Percentiles rank a stretch among this genome's conserved stretches.
These are phyloP conservation scores for Thalpophila matura DNA, from an alignment of 2,888 invertebrate genomes.

Conservation along the genomic window DNA sequence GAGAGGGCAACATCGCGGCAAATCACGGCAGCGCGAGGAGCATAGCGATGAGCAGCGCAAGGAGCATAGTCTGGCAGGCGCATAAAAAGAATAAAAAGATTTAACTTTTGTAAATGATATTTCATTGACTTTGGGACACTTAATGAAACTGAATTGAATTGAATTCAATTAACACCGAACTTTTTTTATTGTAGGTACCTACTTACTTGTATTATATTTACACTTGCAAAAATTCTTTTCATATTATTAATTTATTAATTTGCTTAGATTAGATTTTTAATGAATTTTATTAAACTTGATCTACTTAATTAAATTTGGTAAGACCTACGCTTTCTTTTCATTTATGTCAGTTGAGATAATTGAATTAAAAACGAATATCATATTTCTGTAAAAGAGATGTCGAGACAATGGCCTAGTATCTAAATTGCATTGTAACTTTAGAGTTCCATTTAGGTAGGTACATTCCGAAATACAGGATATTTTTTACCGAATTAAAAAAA, in stretches of 20 bases:
- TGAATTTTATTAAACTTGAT: neutral
- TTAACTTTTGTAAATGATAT: slow-evolving; percentile 13
- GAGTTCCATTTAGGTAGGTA: no score
- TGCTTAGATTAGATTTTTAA: neutral
- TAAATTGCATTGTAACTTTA: no score
- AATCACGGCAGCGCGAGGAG: no score
- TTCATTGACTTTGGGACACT: neutral
- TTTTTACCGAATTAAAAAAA: no score
- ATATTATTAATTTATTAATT: neutral
- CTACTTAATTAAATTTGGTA: neutral
- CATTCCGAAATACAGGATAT: no score
- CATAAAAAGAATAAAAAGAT: neutral
- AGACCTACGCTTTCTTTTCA: neutral
- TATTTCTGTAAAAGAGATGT: no score
- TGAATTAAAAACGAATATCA: neutral
- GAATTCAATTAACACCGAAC: neutral
- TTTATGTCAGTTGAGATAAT: neutral
- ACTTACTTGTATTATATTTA: slow-evolving; percentile 4
- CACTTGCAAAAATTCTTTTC: neutral
- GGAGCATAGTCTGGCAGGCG: no score
- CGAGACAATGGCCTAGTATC: no score
- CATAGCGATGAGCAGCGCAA: no score
- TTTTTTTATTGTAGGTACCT: no score
- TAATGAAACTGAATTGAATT: slow-evolving; percentile 16
- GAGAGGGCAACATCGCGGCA: no score